Evolutionary conservation across 1,140 invertebrate genomes (phyloP).

Genomic region (Cyclargus thomasi): DNA sequence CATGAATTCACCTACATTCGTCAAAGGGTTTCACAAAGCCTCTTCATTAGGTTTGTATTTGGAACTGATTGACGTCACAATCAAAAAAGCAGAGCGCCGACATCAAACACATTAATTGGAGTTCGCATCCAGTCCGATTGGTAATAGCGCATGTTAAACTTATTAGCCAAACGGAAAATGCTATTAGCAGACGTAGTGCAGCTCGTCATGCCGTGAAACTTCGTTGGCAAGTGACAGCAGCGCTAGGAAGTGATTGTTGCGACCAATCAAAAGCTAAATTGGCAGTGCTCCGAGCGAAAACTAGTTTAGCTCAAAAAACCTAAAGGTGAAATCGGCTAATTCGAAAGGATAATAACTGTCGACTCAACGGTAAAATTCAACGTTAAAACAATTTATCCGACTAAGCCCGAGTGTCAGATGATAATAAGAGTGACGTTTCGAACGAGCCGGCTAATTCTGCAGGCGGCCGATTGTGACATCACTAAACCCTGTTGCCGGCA

Average conservation of each 20-base stretch:
- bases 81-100: constrained; percentile 65
- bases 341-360: constrained; percentile 61
- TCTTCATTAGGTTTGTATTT: not conserved
- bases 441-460: constrained; percentile 64
- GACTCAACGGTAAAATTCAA: constrained; percentile 61
- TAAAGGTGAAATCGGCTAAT: constrained; percentile 43
- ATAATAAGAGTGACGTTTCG: constrained; percentile 74
- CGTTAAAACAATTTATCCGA: constrained; percentile 72
- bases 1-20: not conserved
- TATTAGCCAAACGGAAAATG: constrained; percentile 72
- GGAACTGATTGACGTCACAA: constrained; percentile 35
- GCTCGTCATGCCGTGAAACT: constrained; percentile 52
- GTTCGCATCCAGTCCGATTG: constrained; percentile 61
- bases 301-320: constrained; percentile 45
- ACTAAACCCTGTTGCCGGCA: constrained; percentile 67
- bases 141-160: constrained; percentile 72
- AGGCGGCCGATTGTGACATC: constrained; percentile 65
- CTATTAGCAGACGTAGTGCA: constrained; percentile 61
- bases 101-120: constrained; percentile 68
- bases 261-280: constrained; percentile 66
- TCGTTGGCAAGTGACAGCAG: constrained; percentile 61
- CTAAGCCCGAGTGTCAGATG: constrained; percentile 70
- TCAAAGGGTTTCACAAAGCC: constrained; percentile 26
- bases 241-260: constrained; percentile 64
- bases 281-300: constrained; percentile 38